Evolutionary conservation across 2,797 vertebrate genomes (phyloP), one percentile per base, ranked within the genome.

Genomic region (Chelonia mydas): DNA sequence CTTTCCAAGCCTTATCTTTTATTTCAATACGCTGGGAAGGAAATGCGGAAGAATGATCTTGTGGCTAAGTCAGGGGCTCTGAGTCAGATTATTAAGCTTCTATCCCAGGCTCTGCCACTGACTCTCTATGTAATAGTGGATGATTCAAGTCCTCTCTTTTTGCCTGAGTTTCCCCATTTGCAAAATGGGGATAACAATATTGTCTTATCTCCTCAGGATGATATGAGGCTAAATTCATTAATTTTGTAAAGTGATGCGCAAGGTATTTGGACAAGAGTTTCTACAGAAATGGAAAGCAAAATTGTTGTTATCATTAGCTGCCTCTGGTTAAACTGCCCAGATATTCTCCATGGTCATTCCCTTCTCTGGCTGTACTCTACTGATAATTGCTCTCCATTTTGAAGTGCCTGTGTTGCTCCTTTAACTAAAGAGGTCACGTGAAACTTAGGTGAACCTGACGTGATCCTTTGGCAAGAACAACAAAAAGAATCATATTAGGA

Each of bases 331-430:
- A 93, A 95, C 95, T 93, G 86, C 78, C 90, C 92, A 77, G 94
- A 90, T 94, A 94, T 94, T 96, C 96, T 95, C 89, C 82, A 84
- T 90, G 61, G 90, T 87, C 21, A 19, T 93, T 97, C 93, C 84
- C 47, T 93, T 90, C 85, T 76, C 90, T 37, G 0, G 80, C 87
- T 97, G 92, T 97, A 96, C 57, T 92, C 57, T 57, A 95, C 65
- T 94, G 93, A 91, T 90, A 97, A 95, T 50, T 94, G 65, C 27
- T 91, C 61, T 93, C 90, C 94, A 50, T 94, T 95, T 93, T 93
- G 86, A 97, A 93, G 89, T 87, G 82, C 3, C 11, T 65, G 80
- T 97, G 84, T 89, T 79, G 59, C 45, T 65, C 57, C 83, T 93
- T 97, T 92, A 92, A 92, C 85, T 87, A 95, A 96, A 96, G 90